Base-by-base conservation (phyloP, 2,797 vertebrate genomes). In the Monodelphis domestica region DNA sequence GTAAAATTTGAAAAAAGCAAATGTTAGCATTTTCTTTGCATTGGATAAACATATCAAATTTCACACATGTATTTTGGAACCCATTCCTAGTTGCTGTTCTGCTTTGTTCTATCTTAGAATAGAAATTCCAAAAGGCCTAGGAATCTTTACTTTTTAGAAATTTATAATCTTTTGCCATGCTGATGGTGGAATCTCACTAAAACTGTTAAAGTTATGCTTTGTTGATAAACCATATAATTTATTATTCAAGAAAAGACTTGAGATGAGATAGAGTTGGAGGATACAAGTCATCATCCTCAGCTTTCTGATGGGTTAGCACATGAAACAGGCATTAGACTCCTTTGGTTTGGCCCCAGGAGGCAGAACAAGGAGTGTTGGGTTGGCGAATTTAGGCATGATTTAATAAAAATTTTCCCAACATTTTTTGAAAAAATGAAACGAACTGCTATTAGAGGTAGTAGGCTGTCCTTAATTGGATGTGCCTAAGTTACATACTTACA, bases 161-260 rank as follows among this genome's bases (percentile, higher is more conserved):
- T 0, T 84, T 50, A 1, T 84, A 2, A 0, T 88, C 45, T 95
- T 94, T 78, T 29, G 50, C 51, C 59, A 54, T 33, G 4, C 0
- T 2, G 92, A 5, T 45, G 45, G 9, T 30, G 38, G 78, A 87
- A 63, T 55, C 28, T 91, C 92, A 26, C 10, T 84, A 91, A 54
- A 89, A 5, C 38, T 89, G 52, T 96, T 33, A 52, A 15, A 11
- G 51, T 84, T 56, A 94, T 45, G n/a, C 89, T 38, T 63, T 91
- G 14, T 57, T 51, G 63, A 15, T 87, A 17, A 53, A 14, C 63
- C 91, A n/a, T 45, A 9, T 87, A 53, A 51, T 88, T 94, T 96
- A 50, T 59, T 78, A 45, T 45, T 45, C 70, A 78, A 78, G 38
- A 78, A 70, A 70, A 78, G 15, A 24, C 21, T 24, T 78, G 38